Conservation (phyloP, 2,113 vertebrate genomes). For the Bufo bufo region DNA sequence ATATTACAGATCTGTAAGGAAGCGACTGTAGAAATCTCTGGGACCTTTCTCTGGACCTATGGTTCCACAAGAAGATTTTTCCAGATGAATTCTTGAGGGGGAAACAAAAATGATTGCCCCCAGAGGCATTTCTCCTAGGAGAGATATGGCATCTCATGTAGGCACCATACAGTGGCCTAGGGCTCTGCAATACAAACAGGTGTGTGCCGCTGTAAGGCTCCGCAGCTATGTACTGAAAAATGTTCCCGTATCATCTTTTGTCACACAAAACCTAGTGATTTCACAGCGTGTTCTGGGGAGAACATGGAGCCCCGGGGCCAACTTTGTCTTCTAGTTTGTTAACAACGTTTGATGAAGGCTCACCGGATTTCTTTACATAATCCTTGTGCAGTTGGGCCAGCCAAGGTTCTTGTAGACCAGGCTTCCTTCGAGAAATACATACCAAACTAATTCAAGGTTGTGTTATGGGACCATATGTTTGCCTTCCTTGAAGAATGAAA, state of each 20-base stretch:
- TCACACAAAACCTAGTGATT: background rate
- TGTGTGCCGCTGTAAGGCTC: background rate
- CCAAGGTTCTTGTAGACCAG: constrained; percentile 15
- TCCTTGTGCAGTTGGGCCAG: constrained; percentile 18
- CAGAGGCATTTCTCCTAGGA: background rate
- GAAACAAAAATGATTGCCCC: too few species aligned
- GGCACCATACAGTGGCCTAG: background rate
- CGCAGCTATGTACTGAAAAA: background rate
- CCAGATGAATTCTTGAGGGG: too few species aligned
- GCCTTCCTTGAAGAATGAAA: constrained; percentile 39
- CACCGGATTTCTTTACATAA: constrained; percentile 16
- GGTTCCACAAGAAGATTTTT: too few species aligned
- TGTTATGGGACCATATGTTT: constrained; percentile 47
- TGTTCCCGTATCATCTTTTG: background rate
- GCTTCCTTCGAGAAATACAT: constrained; percentile 41
- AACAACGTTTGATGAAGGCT: constrained; percentile 51
- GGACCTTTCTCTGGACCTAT: too few species aligned
- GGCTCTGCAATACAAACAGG: background rate
- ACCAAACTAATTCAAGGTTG: constrained; percentile 44
- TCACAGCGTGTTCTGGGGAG: background rate
- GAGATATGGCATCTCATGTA: background rate
- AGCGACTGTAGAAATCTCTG: too few species aligned
- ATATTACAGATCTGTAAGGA: too few species aligned
- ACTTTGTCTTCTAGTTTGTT: constrained; percentile 17
- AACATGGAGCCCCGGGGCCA: background rate